Base-by-base conservation (phyloP, 2,888 invertebrate genomes). In the Lobophora halterata region DNA sequence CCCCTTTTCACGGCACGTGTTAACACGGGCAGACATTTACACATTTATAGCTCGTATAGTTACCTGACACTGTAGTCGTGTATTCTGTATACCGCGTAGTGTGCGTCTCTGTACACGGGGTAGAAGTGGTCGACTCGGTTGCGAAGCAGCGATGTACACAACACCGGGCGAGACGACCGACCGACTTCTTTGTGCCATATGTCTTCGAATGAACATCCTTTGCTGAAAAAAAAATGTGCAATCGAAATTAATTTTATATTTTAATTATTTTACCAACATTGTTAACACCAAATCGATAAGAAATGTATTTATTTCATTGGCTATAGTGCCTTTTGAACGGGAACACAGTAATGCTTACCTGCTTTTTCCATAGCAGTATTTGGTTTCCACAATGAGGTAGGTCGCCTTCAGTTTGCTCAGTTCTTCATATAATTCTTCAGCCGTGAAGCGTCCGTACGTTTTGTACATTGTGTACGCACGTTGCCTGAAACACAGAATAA, bases 401-500 rank as follows among this genome's bases (percentile, higher is more conserved):
- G 93, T 90, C 0, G 92, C 93, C 45, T 90, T 83, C 48, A 96
- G 79, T 34, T 89, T 88, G 20, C 87, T 89, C 49, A 95, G 76
- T 26, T 91, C 92, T 46, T 90, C 82, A 63, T 94, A 93, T 4
- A 95, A 89, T 46, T 93, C 92, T 1, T 89, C 79, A 0, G 92
- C 79, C 0, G 93, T 83, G 66, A 94, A 94, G 14, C 93, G 88
- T 34, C 96, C 95, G 71, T 94, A 96, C 54, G 93, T 88, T 35
- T 93, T 92, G 73, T 96, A 96, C 0, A 95, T 93, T 18, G 91
- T 87, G 65, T 93, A 91, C 0, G 94, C 95, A n/a, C 95, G 89
- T 41, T 92, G 90, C 50, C 96, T 96, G 79, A 2, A 80, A 83
- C 19, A 20, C n/a, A n/a, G n/a, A n/a, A n/a, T n/a, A n/a, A n/a